Evolutionary conservation across 2,888 invertebrate species (phyloP).

Genomic region (Eumacrocentrus americanus): DNA sequence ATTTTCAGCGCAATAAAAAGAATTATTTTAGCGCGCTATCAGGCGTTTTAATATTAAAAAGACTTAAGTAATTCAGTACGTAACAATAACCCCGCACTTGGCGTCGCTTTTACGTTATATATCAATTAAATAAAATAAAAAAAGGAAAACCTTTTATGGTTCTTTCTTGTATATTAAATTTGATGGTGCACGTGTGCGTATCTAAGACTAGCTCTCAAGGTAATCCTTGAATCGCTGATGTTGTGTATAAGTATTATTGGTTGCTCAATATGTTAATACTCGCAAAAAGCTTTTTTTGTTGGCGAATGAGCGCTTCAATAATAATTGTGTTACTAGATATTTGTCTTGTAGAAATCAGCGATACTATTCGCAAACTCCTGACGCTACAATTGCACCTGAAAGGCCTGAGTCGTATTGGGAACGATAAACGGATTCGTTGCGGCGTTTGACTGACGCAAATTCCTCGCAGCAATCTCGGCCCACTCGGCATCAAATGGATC

Average conservation of each 20-base stretch:
- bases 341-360: slow-evolving; percentile 50
- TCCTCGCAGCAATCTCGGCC: slow-evolving; percentile 71
- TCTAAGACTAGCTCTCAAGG: neutral
- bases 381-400: slow-evolving; percentile 69
- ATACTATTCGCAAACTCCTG: slow-evolving; percentile 53
- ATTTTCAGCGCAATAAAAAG: neutral
- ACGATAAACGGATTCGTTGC: slow-evolving; percentile 70
- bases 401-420: slow-evolving; percentile 65
- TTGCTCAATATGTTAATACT: neutral
- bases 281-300: neutral
- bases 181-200: neutral
- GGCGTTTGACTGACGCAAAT: slow-evolving; percentile 59
- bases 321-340: neutral
- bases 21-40: neutral
- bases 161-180: neutral
- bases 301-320: neutral
- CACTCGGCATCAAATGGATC: slow-evolving; percentile 88
- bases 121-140: too few relatives aligned
- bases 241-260: neutral
- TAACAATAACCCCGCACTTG: neutral
- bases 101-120: too few relatives aligned
- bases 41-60: neutral
- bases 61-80: neutral
- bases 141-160: too few relatives aligned
- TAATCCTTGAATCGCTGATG: neutral